Conservation (phyloP, 2,113 vertebrate species). For the Aplodontia rufa region DNA sequence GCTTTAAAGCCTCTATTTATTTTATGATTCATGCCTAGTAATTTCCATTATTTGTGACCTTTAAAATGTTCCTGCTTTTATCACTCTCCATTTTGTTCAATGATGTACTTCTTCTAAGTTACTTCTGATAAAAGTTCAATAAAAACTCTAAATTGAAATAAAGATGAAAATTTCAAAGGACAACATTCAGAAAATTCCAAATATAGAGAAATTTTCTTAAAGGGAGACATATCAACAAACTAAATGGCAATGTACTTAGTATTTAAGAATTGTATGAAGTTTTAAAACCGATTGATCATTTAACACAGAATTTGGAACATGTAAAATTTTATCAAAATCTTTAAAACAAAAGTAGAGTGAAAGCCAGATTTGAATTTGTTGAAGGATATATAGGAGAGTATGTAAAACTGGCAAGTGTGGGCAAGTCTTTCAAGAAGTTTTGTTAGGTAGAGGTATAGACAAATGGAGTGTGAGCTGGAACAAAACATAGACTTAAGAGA, state of each 20-base stretch:
- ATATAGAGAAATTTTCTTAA: slow-evolving; percentile 41
- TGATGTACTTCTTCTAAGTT: slow-evolving; percentile 45
- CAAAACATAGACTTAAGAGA: not conserved
- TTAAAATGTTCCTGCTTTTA: slow-evolving; percentile 58
- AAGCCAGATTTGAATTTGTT: not conserved
- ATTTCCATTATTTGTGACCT: slow-evolving; percentile 66
- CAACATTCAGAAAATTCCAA: slow-evolving; percentile 55
- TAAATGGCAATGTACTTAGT: slow-evolving; percentile 33
- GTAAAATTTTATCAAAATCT: not conserved
- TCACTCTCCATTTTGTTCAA: slow-evolving; percentile 42
- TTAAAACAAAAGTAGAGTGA: not conserved
- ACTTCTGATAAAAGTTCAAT: slow-evolving; percentile 58
- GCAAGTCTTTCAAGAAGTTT: slow-evolving; percentile 28
- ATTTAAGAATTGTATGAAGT: slow-evolving; percentile 24
- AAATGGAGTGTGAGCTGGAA: not conserved
- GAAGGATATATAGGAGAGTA: not conserved
- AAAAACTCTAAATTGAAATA: slow-evolving; percentile 63
- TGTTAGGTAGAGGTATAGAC: not conserved
- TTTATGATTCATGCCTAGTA: slow-evolving; percentile 44
- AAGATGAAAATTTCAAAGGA: slow-evolving; percentile 53
- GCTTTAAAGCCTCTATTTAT: slow-evolving; percentile 42
- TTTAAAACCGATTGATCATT: slow-evolving; percentile 38
- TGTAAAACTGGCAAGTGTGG: not conserved
- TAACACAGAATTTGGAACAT: slow-evolving; percentile 16
- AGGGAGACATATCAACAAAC: not conserved